A percentile compares a stretch with the other conserved stretches of the same genome.
Evolutionary conservation across 2,888 invertebrate genomes (phyloP).

Genomic region (Neoascia interrupta): DNA sequence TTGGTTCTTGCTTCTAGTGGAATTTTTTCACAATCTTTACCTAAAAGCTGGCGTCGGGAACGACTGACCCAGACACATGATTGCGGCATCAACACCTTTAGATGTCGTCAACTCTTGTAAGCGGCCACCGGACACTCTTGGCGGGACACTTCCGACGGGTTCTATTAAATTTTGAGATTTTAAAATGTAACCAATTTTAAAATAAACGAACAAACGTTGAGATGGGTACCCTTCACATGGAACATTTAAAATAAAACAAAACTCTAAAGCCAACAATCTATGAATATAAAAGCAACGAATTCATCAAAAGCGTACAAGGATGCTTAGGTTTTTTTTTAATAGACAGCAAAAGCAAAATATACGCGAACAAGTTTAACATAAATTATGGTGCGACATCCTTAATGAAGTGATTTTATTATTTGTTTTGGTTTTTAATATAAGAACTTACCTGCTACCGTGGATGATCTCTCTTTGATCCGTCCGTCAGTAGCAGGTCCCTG

Average conservation of each 20-base stretch:
- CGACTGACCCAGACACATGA: conserved; percentile 82
- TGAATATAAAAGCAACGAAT: conserved; percentile 50
- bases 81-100: conserved; percentile 73
- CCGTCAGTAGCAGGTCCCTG: conserved; percentile 72
- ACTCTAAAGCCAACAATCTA: conserved; percentile 57
- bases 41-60: conserved; percentile 82
- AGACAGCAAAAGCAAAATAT: conserved; percentile 17
- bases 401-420: conserved; percentile 44
- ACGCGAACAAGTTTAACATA: not conserved
- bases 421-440: conserved; percentile 12
- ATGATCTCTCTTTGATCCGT: conserved; percentile 69
- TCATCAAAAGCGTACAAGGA: conserved; percentile 20
- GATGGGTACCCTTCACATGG: conserved; percentile 59
- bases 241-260: conserved; percentile 6
- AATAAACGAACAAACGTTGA: conserved; percentile 25
- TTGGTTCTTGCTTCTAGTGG: too few relatives aligned
- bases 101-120: conserved; percentile 80
- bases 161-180: conserved; percentile 77
- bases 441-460: conserved; percentile 73
- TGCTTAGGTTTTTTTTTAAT: not conserved
- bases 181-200: too few relatives aligned
- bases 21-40: too few relatives aligned
- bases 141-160: conserved; percentile 81
- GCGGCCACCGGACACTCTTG: conserved; percentile 80
- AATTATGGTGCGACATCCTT: conserved; percentile 24